Base-by-base conservation (phyloP, 2,797 vertebrate genomes). In the Oryzias sinensis region DNA sequence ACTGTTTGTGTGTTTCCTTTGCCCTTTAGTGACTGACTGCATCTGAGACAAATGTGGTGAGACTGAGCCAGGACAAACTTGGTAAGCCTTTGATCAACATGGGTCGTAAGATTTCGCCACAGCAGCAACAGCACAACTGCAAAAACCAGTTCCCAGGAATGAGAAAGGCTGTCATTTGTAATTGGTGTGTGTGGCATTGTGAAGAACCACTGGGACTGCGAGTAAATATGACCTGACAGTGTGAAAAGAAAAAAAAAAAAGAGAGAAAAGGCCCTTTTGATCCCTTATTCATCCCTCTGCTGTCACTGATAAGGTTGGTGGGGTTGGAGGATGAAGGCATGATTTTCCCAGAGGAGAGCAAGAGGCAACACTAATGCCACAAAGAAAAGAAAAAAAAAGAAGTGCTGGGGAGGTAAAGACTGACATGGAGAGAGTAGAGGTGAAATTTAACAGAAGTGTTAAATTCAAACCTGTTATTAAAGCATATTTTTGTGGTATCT, bases 171-270 rank as follows among this genome's bases (percentile, higher is more conserved):
- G 83, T 73, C 79, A 72, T 72, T 59, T 82, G 82, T 87, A 87
- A 86, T 87, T 83, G 82, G 77, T 77, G 81, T 72, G 78, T 79
- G 76, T 57, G 68, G 70, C 74, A 79, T 70, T 84, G 69, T 70
- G 68, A 65, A 8, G 65, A 77, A 56, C 80, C 74, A 74, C 76
- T 61, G 59, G 80, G 84, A 82, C 68, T 50, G 57, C 20, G 61
- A 82, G 76, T 82, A 89, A 87, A 90, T 88, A 82, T 78, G 85
- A 87, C 78, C 73, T 80, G 84, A 88, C 87, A 83, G 81, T 72
- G 77, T 76, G 72, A 74, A 83, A 78, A 80, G 78, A 65, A 63
- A 69, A 74, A 83, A 78, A n/a, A 80, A 79, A 67, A 63, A 69
- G 63, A 70, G 72, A 72, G 70, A 83, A 84, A 85, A 81, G 79